A percentile compares a stretch with the other conserved stretches of the same genome.
Conservation (phyloP, 2,797 vertebrate species). For the Parambassis ranga region DNA sequence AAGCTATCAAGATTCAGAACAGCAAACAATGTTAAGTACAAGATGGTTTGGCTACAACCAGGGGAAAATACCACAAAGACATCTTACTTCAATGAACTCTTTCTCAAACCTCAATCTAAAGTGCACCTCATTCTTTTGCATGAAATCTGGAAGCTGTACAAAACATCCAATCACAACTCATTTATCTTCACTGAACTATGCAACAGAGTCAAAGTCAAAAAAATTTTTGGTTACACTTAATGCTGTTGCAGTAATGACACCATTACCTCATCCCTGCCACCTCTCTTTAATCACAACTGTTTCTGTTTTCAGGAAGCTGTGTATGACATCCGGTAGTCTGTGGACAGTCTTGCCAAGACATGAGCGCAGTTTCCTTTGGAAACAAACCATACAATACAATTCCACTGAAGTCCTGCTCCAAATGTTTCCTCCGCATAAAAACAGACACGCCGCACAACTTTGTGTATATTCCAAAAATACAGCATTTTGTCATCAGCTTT, state of each 20-base stretch:
- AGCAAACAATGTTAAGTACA: background rate
- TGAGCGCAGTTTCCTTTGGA: conserved; percentile 28
- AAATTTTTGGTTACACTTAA: background rate
- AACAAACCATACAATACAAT: background rate
- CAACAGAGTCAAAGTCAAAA: background rate
- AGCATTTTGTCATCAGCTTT: conserved; percentile 35
- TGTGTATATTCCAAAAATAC: conserved; percentile 33
- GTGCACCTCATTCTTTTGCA: background rate
- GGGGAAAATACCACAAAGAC: background rate
- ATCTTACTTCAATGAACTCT: background rate
- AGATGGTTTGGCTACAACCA: background rate
- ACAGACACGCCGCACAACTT: conserved; percentile 1
- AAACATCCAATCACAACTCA: conserved; percentile 3
- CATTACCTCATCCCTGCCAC: conserved; percentile 16
- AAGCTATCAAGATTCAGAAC: background rate
- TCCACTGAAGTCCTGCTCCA: background rate
- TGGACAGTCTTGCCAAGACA: conserved; percentile 15
- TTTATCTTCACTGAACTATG: background rate
- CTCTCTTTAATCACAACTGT: conserved; percentile 17
- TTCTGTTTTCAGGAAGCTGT: conserved; percentile 40
- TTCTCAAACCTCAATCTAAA: background rate
- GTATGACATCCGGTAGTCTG: conserved; percentile 3
- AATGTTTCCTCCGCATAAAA: background rate
- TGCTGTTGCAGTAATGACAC: background rate
- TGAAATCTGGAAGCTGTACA: background rate